Evolutionary conservation across 2,888 invertebrate species (phyloP).

Genomic region (Leptothorax acervorum): DNA sequence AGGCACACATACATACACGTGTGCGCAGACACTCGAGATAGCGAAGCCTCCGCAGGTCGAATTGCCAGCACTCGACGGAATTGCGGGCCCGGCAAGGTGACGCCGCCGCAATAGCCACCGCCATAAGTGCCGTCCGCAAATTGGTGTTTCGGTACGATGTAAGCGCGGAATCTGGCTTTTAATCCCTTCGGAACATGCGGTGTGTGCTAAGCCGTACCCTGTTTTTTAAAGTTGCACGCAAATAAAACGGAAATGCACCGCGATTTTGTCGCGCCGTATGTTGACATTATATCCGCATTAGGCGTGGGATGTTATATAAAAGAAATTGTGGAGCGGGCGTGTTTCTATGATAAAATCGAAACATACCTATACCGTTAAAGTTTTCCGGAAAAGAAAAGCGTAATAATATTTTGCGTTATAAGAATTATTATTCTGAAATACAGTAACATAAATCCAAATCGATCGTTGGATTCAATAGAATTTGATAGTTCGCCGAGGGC

Average conservation of each 20-base stretch:
- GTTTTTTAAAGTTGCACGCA: constrained; percentile 5
- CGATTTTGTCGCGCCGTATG: not conserved
- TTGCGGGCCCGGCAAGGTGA: constrained; percentile 43
- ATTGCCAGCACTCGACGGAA: constrained; percentile 47
- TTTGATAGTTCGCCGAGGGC: not conserved
- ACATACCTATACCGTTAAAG: too few species aligned
- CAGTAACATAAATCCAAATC: not conserved
- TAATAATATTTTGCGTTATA: not conserved
- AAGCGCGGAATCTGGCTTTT: constrained; percentile 30
- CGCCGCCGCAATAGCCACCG: constrained; percentile 42
- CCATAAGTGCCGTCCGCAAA: constrained; percentile 50
- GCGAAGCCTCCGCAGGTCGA: constrained; percentile 38
- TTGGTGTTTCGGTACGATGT: constrained; percentile 45
- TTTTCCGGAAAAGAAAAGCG: not conserved
- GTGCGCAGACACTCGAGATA: constrained; percentile 4
- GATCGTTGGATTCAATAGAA: not conserved
- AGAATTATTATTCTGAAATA: not conserved
- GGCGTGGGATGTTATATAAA: not conserved
- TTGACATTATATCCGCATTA: constrained; percentile 29
- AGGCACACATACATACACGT: not conserved
- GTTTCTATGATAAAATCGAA: not conserved
- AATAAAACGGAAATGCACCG: constrained; percentile 28
- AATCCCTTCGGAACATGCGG: constrained; percentile 30
- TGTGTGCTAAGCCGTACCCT: not conserved
- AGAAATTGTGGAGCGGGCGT: not conserved